phyloP scores from a whole-genome alignment of 2,797 vertebrate species.

The Paguma larvata region DNA sequence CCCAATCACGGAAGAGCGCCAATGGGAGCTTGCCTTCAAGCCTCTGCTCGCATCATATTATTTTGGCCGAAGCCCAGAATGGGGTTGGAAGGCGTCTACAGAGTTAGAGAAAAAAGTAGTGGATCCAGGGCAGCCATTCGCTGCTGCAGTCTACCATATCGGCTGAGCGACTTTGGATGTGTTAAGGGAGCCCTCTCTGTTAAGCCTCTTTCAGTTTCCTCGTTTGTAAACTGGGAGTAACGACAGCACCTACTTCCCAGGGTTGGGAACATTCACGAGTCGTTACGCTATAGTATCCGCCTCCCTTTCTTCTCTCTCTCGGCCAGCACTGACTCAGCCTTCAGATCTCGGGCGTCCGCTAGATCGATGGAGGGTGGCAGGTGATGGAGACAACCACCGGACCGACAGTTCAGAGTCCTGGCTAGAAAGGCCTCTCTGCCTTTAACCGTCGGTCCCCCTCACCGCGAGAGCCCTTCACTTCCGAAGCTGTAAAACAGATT shows the following conservation, averaged over 20 bases:
- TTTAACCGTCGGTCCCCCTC: neutral
- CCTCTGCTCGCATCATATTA: neutral
- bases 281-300: neutral
- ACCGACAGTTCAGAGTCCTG: neutral
- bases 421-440: neutral
- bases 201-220: neutral
- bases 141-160: too few species aligned
- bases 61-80: neutral
- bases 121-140: too few species aligned
- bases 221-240: neutral
- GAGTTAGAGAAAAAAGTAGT: neutral
- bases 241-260: fast-evolving
- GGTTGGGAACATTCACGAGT: neutral
- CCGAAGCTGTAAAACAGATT: neutral
- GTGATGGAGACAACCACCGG: neutral
- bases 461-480: neutral
- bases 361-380: neutral
- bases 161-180: neutral
- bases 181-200: neutral
- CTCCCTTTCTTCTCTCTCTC: neutral
- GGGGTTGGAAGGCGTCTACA: neutral
- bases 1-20: neutral
- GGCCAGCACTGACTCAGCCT: neutral
- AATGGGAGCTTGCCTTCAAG: neutral
- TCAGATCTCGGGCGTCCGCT: neutral